Evolutionary conservation across 2,797 vertebrate genomes (phyloP), one percentile per base, ranked within the genome.

Genomic region (Anguilla anguilla): DNA sequence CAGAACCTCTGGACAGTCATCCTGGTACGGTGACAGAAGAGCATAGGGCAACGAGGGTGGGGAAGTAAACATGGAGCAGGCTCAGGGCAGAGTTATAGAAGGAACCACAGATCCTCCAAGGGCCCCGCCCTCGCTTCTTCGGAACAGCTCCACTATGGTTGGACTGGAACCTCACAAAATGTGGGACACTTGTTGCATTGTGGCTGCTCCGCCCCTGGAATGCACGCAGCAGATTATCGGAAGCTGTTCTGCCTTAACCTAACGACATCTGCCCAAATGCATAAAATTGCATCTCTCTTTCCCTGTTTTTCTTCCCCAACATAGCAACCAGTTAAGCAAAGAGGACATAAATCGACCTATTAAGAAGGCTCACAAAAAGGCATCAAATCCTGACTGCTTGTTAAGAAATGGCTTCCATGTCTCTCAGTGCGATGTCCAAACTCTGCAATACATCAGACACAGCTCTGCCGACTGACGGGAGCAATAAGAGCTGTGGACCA

Each of bases 391-490:
- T 19, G 3, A 22, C 39, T 7, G 46, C 19, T 51, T 25, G 79
- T 82, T 49, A 82, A 82, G 79, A 82, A 82, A 51, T 7, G 2
- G 43, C 79, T 51, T 51, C 46, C 79, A 22, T 9, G 17, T 77
- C 72, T 74, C 69, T 74, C 31, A 74, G 69, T 74, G 69, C 15
- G 22, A 46, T 81, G 17, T 81, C 77, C 77, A 81, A 43, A 81
- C 0, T 17, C 77, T 74, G 7, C 72, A 31, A 13, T 72, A 25
- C 25, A 10, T 11, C 67, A 72, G 67, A 31, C 25, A 28, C 67
- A 72, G 25, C 67, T 10, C n/a, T 28, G n/a, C 25, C 15, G 72
- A 35, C 4, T 39, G 72, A 74, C 13, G n/a, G 64, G 64, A 67
- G 25, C 4, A 9, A 67, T 35, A 72, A 3, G n/a, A 72, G 67